Evolutionary conservation across 2,797 vertebrate genomes (phyloP).

Genomic region (Epinephelus malabaricus): DNA sequence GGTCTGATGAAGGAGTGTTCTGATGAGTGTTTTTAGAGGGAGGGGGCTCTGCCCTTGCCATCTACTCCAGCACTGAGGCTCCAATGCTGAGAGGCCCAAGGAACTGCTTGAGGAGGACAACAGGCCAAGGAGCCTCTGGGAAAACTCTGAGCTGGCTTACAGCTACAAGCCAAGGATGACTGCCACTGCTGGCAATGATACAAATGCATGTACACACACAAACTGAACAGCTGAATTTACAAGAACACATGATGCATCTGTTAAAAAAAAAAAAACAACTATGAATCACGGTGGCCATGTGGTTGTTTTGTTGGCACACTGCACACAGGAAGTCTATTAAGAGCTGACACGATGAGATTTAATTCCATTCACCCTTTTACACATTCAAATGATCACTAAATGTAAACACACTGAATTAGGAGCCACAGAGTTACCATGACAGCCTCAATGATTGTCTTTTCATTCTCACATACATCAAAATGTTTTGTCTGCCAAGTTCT

Average conservation of each 20-base stretch:
- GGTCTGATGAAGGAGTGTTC: not conserved
- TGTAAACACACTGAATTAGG: not conserved
- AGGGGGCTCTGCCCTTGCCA: conserved; percentile 14
- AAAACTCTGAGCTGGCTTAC: conserved; percentile 17
- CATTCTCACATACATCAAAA: not conserved
- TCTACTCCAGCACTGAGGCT: conserved; percentile 12
- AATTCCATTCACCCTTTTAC: conserved; percentile 10
- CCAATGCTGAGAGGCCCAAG: not conserved
- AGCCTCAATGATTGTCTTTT: not conserved
- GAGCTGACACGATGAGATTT: conserved; percentile 10
- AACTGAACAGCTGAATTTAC: conserved; percentile 19
- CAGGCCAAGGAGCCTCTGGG: not conserved
- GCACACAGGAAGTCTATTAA: not conserved
- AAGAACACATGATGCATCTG: conserved; percentile 14
- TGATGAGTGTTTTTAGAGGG: not conserved
- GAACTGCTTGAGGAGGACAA: not conserved
- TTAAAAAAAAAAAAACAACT: not conserved
- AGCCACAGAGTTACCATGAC: not conserved
- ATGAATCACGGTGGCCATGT: conserved; percentile 30
- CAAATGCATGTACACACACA: not conserved
- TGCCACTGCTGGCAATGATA: not conserved
- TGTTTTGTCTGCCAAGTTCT: not conserved
- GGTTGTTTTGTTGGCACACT: conserved; percentile 17
- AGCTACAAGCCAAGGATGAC: conserved; percentile 19
- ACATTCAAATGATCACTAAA: conserved; percentile 2